These are phyloP conservation scores for Cheilosia grossa DNA, from an alignment of 2,888 invertebrate genomes.

Conservation along the genomic window DNA sequence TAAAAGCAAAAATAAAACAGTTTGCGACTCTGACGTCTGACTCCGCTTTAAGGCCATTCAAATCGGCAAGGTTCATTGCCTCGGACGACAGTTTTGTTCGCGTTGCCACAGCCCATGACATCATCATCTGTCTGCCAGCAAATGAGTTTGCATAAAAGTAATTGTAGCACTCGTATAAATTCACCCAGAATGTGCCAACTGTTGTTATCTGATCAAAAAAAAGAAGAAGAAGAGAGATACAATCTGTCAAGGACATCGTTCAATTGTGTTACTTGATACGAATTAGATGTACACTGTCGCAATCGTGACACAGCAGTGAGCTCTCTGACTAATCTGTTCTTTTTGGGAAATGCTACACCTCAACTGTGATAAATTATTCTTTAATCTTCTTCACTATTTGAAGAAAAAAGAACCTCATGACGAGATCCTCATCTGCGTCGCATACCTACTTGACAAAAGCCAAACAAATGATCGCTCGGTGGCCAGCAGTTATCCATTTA, in stretches of 20 bases:
- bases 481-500: constrained; percentile 39
- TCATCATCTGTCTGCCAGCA: constrained; percentile 14
- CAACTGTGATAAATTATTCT: constrained; percentile 39
- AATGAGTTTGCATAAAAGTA: constrained; percentile 6
- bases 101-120: constrained; percentile 34
- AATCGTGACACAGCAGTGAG: constrained; percentile 25
- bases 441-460: constrained; percentile 41
- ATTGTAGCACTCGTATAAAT: constrained; percentile 14
- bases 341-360: constrained; percentile 32
- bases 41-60: constrained; percentile 15
- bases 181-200: constrained; percentile 39
- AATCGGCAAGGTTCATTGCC: constrained; percentile 41
- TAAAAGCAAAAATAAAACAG: constrained; percentile 4
- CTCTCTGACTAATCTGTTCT: constrained; percentile 38
- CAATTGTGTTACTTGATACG: constrained; percentile 46
- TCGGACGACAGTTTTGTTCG: neutral
- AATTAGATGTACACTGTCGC: constrained; percentile 26
- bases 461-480: constrained; percentile 36
- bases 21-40: neutral
- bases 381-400: constrained; percentile 21
- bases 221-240: neutral
- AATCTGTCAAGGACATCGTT: constrained; percentile 39
- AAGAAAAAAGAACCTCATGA: neutral
- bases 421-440: constrained; percentile 41
- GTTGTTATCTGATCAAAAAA: constrained; percentile 24